Base-by-base conservation (phyloP, 1,140 invertebrate genomes). In the Apis laboriosa region DNA sequence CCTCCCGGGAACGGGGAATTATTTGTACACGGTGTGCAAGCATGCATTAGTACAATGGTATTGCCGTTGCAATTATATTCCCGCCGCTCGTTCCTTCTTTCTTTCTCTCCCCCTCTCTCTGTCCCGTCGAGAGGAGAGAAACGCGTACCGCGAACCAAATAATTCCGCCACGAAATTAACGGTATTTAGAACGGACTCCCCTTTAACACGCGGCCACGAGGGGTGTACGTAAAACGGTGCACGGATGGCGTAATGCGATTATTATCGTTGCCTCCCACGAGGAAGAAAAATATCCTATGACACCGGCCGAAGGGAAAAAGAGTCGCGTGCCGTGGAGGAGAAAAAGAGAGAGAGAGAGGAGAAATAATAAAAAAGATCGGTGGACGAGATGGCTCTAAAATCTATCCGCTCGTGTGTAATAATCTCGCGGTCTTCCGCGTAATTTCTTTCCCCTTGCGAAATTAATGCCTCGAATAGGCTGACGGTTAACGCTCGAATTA, bases 121-220 rank as follows among this genome's bases (percentile, higher is more conserved):
- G 9, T 34, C 53, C 43, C 28, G 28, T 11, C 21, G 28, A 17
- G 51, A 11, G 24, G 11, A 51, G 24, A 53, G 51, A 17, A 77
- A 43, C 24, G 34, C n/a, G 17, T 5, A 19, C 68, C 51, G 51
- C 70, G 51, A 80, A 68, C 71, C 73, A 28, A 77, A 77, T 81
- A 81, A 81, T 68, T 81, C 28, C 21, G 9, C 28, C 64, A 73
- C 64, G 63, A 77, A 77, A 82, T 82, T 82, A 82, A 82, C 55
- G 80, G 80, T 77, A 77, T 82, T 82, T 77, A 82, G 64, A 49
- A 60, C 63, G 21, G 8, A 43, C 53, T 21, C 53, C 13, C 12
- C 24, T 67, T 81, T 81, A 81, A 81, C 51, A 34, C 17, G 61
- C 63, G 55, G 13, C 34, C 1, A 24, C 19, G 61, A 21, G 61